Conservation (phyloP, 2,888 invertebrate genomes). For the Vanessa cardui region DNA sequence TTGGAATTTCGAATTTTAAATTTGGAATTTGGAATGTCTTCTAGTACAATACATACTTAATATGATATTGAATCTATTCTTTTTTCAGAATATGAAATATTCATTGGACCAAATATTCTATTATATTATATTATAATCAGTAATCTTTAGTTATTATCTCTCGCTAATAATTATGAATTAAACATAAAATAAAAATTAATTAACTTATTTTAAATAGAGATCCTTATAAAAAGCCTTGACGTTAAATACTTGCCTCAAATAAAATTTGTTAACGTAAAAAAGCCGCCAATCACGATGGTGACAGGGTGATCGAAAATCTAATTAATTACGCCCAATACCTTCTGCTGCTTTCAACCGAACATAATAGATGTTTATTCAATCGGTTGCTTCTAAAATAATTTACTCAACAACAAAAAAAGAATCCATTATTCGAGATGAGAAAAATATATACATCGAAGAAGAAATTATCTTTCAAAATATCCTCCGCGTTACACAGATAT, state of each 20-base stretch:
- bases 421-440: background rate
- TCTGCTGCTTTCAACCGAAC: slow-evolving; percentile 21
- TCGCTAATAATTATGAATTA: background rate
- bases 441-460: slow-evolving; percentile 2
- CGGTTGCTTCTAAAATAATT: slow-evolving; percentile 19
- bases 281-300: slow-evolving; percentile 34
- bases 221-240: background rate
- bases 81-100: no score
- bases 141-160: no score
- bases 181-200: background rate
- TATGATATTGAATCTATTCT: no score
- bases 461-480: background rate
- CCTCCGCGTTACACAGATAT: background rate
- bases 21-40: no score
- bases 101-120: no score
- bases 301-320: slow-evolving; percentile 38
- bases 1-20: no score
- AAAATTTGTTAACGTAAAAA: slow-evolving; percentile 29
- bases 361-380: slow-evolving; percentile 33
- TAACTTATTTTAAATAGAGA: background rate
- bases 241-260: slow-evolving; percentile 9
- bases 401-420: slow-evolving; percentile 12
- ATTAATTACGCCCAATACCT: slow-evolving; percentile 42
- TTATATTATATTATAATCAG: no score
- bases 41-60: no score